Evolutionary conservation across 2,888 invertebrate genomes (phyloP).

Genomic region (Tinea semifulvella): DNA sequence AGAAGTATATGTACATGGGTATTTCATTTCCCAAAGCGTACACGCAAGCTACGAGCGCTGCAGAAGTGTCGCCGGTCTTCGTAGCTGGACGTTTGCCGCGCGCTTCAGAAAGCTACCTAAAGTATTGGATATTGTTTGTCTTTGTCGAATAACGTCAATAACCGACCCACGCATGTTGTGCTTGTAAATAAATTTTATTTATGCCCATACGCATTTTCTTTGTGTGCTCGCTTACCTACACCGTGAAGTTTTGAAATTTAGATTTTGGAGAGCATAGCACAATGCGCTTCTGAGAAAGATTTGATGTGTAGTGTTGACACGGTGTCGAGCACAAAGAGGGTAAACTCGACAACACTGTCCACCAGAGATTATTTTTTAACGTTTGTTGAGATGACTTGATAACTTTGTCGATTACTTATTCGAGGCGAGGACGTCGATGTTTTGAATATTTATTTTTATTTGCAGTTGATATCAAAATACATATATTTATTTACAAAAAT

Average conservation of each 20-base stretch:
- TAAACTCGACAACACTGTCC: slow-evolving; percentile 41
- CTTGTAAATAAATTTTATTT: slow-evolving; percentile 13
- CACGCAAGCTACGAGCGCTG: too few relatives aligned
- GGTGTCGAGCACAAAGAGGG: slow-evolving; percentile 43
- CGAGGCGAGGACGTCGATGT: too few relatives aligned
- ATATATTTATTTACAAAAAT: too few relatives aligned
- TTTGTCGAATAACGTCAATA: slow-evolving; percentile 7
- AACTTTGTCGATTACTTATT: slow-evolving; percentile 11
- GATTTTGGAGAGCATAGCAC: slow-evolving; percentile 26
- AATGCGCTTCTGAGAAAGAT: slow-evolving; percentile 51
- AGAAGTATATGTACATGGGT: too few relatives aligned
- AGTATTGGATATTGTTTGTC: slow-evolving; percentile 3
- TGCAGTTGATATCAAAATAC: too few relatives aligned
- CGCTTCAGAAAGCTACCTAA: too few relatives aligned
- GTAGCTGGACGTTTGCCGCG: neutral
- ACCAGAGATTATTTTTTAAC: slow-evolving; percentile 49
- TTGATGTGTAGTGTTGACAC: slow-evolving; percentile 47
- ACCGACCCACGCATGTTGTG: slow-evolving; percentile 13
- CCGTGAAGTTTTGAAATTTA: slow-evolving; percentile 54
- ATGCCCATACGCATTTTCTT: slow-evolving; percentile 12
- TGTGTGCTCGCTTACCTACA: slow-evolving; percentile 24
- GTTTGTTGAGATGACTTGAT: slow-evolving; percentile 51
- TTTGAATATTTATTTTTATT: neutral
- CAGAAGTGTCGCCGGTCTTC: too few relatives aligned
- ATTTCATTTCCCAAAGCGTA: too few relatives aligned